These are phyloP conservation scores for Proterorhinus semilunaris DNA, from an alignment of 2,113 vertebrate species.

Conservation along the genomic window DNA sequence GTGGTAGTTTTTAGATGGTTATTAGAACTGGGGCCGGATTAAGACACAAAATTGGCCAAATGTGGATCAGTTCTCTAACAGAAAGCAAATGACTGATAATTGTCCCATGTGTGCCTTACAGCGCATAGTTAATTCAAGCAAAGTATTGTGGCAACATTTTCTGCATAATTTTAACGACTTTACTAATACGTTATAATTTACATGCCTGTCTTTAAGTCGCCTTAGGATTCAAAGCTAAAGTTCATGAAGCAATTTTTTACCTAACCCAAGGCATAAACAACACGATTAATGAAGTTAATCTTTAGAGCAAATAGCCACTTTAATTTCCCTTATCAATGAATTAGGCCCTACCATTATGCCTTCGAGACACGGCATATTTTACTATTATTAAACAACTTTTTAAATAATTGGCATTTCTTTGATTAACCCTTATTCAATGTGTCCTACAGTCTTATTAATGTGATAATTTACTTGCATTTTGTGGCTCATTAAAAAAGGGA, in stretches of 20 bases:
- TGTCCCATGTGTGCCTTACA: too few species aligned
- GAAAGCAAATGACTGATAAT: too few species aligned
- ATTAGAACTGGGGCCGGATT: too few species aligned
- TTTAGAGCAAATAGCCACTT: conserved; percentile 12
- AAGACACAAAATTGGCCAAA: too few species aligned
- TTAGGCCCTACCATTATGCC: neutral
- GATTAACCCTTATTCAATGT: neutral
- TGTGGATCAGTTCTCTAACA: too few species aligned
- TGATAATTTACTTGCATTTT: conserved; percentile 9
- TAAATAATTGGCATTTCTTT: neutral
- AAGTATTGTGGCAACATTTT: neutral
- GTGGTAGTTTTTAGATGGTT: too few species aligned
- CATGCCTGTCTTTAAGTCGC: neutral
- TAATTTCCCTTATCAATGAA: conserved; percentile 8
- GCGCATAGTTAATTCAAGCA: too few species aligned
- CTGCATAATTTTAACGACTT: neutral
- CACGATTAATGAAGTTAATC: conserved; percentile 13
- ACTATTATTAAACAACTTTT: conserved; percentile 11
- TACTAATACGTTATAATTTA: neutral
- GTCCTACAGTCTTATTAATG: neutral
- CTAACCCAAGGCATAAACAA: conserved; percentile 22
- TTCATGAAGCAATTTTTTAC: neutral
- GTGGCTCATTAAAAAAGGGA: conserved; percentile 21
- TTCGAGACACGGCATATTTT: neutral
- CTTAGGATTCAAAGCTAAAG: neutral